Conservation (phyloP, 2,113 vertebrate species). For the Heterotis niloticus region DNA sequence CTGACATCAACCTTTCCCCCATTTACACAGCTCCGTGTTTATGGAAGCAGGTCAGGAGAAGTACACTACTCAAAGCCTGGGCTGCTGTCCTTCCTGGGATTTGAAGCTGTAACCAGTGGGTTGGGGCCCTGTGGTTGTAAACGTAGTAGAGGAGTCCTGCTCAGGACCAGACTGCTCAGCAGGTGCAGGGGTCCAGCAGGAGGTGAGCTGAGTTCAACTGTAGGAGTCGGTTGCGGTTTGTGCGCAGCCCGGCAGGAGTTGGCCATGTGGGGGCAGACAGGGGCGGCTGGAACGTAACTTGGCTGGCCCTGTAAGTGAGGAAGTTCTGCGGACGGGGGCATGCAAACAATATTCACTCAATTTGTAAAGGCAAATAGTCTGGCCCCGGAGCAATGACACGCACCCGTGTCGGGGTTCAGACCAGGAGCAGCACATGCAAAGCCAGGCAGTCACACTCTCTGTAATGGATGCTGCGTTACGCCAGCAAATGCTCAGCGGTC, state of each 20-base stretch:
- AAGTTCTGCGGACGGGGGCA: constrained; percentile 31
- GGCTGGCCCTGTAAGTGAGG: constrained; percentile 13
- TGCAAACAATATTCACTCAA: constrained; percentile 42
- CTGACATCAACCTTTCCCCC: not conserved
- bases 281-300: not conserved
- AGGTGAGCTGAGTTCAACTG: not conserved
- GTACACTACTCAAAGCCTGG: not conserved
- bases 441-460: no score
- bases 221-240: not conserved
- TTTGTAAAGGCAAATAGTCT: constrained; percentile 43
- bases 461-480: not conserved
- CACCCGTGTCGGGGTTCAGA: not conserved
- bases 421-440: not conserved
- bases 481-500: not conserved
- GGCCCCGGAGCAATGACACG: not conserved
- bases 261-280: not conserved
- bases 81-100: no score
- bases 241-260: not conserved
- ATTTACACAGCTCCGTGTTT: not conserved
- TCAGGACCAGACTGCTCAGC: not conserved
- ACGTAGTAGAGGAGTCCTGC: not conserved
- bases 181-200: not conserved
- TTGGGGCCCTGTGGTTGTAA: not conserved
- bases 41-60: not conserved
- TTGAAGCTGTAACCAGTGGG: not conserved